These are phyloP conservation scores for Tetrapedia diversipes DNA, from an alignment of 2,888 invertebrate genomes.

Conservation along the genomic window DNA sequence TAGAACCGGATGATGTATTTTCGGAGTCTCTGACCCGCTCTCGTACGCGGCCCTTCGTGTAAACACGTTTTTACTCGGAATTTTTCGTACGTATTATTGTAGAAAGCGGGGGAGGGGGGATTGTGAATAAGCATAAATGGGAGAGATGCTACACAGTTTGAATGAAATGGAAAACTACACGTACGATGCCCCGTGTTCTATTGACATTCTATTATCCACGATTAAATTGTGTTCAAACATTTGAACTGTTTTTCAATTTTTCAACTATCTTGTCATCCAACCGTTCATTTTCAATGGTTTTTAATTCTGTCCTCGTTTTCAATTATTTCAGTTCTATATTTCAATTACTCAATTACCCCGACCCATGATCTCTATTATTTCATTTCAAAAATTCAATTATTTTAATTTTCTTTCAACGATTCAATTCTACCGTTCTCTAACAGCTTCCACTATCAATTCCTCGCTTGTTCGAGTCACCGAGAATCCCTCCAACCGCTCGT, in stretches of 20 bases:
- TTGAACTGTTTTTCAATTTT: too few relatives aligned
- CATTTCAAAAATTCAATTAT: not conserved
- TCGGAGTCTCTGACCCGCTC: constrained; percentile 1
- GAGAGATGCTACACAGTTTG: not conserved
- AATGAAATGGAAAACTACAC: not conserved
- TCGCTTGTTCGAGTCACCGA: constrained; percentile 4
- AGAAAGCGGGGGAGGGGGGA: too few relatives aligned
- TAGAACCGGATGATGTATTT: constrained; percentile 18
- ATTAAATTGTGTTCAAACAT: not conserved
- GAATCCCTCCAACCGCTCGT: not conserved
- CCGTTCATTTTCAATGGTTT: not conserved
- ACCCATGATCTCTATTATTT: not conserved
- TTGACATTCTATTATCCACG: not conserved
- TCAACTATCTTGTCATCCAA: too few relatives aligned
- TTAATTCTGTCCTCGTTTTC: not conserved
- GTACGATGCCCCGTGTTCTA: not conserved
- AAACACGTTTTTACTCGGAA: constrained; percentile 24
- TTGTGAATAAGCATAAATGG: not conserved
- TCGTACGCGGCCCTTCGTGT: not conserved
- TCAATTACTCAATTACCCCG: not conserved
- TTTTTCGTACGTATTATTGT: constrained; percentile 11
- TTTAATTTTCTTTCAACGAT: not conserved
- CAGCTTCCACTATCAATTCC: not conserved
- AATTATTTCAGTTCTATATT: not conserved
- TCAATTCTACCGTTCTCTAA: not conserved